Conservation (phyloP, 2,797 vertebrate species). For the Peromyscus eremicus region DNA sequence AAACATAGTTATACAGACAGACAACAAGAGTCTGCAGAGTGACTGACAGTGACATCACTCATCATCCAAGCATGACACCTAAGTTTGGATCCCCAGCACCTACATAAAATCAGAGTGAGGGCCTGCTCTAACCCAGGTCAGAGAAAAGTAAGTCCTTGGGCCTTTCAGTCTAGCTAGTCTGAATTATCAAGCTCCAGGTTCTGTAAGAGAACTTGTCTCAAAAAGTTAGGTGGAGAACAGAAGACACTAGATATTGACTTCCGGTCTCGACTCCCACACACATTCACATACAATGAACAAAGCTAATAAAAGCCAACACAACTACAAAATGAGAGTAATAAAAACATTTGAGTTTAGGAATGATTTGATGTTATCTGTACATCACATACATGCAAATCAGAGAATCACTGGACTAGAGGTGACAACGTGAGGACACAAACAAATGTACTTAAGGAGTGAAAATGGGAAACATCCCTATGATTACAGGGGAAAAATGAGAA, state of each 20-base stretch:
- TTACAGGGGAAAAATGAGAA: not conserved
- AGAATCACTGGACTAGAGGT: not conserved
- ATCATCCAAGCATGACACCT: not conserved
- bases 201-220: not conserved
- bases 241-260: not conserved
- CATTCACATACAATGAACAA: not conserved
- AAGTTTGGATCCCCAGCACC: not conserved
- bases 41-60: not conserved
- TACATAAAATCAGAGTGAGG: not conserved
- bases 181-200: not conserved
- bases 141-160: not conserved
- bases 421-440: not conserved
- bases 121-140: not conserved
- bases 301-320: not conserved
- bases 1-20: not conserved
- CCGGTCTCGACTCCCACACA: not conserved
- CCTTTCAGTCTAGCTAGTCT: not conserved
- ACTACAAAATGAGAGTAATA: not conserved
- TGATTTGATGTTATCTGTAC: not conserved
- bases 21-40: not conserved
- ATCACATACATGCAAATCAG: not conserved
- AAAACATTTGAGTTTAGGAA: constrained; percentile 33
- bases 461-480: not conserved
- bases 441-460: not conserved
- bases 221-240: not conserved